A percentile compares a stretch with the other conserved stretches of the same genome.
Conservation (phyloP, 2,113 vertebrate genomes). For the Glaucidium brasilianum region DNA sequence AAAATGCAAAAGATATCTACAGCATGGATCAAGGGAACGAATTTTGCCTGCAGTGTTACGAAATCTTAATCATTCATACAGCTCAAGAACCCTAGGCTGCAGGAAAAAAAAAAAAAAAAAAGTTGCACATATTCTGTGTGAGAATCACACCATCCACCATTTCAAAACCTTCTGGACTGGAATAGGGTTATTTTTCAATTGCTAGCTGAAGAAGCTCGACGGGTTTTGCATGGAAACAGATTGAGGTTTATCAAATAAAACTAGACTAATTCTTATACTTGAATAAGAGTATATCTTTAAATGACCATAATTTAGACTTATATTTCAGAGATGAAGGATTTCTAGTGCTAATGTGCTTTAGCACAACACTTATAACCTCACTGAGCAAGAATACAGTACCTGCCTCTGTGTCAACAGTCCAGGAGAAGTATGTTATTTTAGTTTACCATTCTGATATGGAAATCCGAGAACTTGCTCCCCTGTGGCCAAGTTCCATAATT, state of each 20-base stretch:
- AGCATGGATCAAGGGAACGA: constrained; percentile 19
- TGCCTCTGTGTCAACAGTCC: neutral
- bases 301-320: neutral
- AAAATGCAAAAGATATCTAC: constrained; percentile 27
- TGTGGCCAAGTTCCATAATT: neutral
- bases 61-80: constrained; percentile 13
- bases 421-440: neutral
- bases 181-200: neutral
- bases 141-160: neutral
- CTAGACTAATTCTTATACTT: neutral
- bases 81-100: neutral
- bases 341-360: neutral
- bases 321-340: neutral
- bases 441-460: neutral
- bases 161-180: neutral
- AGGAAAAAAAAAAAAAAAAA: neutral
- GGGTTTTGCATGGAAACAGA: neutral
- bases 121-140: neutral
- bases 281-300: neutral
- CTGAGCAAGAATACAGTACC: neutral
- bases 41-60: constrained; percentile 16
- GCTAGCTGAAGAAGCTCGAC: neutral
- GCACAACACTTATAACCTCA: neutral
- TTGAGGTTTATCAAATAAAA: neutral
- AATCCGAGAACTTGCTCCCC: neutral